These are phyloP conservation scores for Sula dactylatra DNA, from an alignment of 2,113 vertebrate species.

Conservation along the genomic window DNA sequence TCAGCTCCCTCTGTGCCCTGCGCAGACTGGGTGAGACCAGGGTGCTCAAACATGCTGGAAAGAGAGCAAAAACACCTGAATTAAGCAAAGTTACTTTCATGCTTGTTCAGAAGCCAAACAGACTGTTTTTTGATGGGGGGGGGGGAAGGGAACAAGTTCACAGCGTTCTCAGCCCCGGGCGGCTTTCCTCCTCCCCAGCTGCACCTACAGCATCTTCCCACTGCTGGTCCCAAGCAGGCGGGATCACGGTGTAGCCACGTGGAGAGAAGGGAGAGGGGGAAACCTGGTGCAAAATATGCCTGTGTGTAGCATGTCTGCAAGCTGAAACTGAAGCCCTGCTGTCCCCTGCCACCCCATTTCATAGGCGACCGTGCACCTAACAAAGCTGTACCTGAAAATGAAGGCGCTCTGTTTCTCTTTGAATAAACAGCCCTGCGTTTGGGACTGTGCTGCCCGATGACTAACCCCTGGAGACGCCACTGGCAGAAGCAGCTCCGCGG, in stretches of 20 bases:
- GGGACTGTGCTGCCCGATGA: background rate
- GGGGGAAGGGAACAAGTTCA: fast-evolving
- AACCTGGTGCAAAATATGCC: background rate
- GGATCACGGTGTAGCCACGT: background rate
- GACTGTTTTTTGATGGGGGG: background rate
- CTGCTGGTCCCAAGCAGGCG: fast-evolving
- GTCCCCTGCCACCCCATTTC: background rate
- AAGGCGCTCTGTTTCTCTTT: background rate
- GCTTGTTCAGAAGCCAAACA: background rate
- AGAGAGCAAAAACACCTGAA: background rate
- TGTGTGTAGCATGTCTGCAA: fast-evolving
- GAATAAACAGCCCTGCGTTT: background rate
- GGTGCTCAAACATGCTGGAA: background rate
- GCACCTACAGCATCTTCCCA: background rate
- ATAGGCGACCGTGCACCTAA: fast-evolving
- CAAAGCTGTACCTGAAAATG: background rate
- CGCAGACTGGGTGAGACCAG: background rate
- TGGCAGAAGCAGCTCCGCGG: background rate
- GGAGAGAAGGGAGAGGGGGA: background rate
- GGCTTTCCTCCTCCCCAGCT: background rate
- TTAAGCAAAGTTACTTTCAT: background rate
- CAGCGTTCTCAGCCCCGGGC: background rate
- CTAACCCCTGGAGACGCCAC: background rate
- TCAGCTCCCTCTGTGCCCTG: background rate
- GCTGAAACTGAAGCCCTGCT: background rate